Evolutionary conservation across 2,888 invertebrate genomes (phyloP), one percentile per base, ranked within the genome.

Genomic region (Drosophila sordidula): DNA sequence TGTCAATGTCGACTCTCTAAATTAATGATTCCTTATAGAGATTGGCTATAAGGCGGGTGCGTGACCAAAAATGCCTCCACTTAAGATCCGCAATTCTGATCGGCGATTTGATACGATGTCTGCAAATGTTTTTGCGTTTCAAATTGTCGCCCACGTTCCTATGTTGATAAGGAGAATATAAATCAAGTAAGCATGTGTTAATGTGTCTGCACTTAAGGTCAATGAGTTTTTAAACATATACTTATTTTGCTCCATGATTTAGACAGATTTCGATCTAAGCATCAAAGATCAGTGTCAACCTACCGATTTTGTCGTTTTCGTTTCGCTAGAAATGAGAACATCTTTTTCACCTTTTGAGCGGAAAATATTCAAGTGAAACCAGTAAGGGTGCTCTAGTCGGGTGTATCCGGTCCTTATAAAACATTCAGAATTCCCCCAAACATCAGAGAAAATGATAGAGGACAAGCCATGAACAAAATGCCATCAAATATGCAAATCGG

Each of bases 111-210:
- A 65, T 66, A 57, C 46, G 62, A 70, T 62, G 70, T 70, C 70
- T 59, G 54, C 70, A 65, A 41, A 22, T 29, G 55, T 54, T 36
- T 54, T 75, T 75, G 66, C 77, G 71, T 76, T 59, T 45, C 51
- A n/a, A 47, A 58, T 42, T 52, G 56, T 50, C 72, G 42, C 72
- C 57, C 73, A 67, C 63, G 62, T 77, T 34, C 11, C 50, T 77
- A 42, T 57, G 8, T 59, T 75, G 75, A 77, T 75, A 77, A 77
- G 56, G 16, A 4, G 32, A 55, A 41, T 49, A 39, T 58, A 49
- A 62, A 52, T 73, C 22, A 67, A 56, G 39, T 44, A 45, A 41
- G 8, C 8, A 51, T 26, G 32, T 44, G 6, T 58, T 34, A 26
- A 36, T 36, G 38, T 56, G 69, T 39, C 46, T 34, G 25, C 44